A percentile compares a stretch with the other conserved stretches of the same genome.
phyloP scores from a whole-genome alignment of 2,113 vertebrate species.

The Scophthalmus maximus region DNA sequence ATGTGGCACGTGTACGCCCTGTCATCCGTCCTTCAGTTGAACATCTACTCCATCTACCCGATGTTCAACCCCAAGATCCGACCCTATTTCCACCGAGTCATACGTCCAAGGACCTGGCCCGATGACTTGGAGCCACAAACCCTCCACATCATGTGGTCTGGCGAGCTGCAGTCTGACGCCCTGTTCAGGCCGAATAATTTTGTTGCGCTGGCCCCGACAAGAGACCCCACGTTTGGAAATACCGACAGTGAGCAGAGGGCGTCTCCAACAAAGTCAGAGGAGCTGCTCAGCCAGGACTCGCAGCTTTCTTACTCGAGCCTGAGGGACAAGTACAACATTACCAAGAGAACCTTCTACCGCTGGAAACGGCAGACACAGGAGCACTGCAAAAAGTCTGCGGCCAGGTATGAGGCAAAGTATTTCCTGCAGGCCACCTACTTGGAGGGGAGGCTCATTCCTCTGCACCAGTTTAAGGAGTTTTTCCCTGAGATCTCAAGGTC shows the following conservation, averaged over 20 bases:
- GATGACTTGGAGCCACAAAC: slow-evolving; percentile 80
- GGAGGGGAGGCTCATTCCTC: slow-evolving; percentile 88
- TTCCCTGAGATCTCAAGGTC: slow-evolving; percentile 96
- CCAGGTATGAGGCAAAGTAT: slow-evolving; percentile 93
- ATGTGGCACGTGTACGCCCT: slow-evolving; percentile 97
- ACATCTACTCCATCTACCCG: slow-evolving; percentile 96
- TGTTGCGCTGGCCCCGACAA: slow-evolving; percentile 87
- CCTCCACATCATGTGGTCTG: slow-evolving; percentile 96
- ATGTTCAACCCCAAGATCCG: slow-evolving; percentile 96
- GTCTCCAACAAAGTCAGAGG: slow-evolving; percentile 79
- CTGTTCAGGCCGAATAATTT: slow-evolving; percentile 91
- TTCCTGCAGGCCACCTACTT: slow-evolving; percentile 91
- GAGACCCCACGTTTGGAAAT: slow-evolving; percentile 72
- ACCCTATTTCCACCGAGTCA: slow-evolving; percentile 93
- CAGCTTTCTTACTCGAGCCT: slow-evolving; percentile 88
- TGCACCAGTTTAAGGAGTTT: slow-evolving; percentile 91
- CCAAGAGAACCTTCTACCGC: slow-evolving; percentile 95
- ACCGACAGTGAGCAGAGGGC: slow-evolving; percentile 51
- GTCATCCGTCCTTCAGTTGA: slow-evolving; percentile 89
- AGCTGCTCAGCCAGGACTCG: slow-evolving; percentile 82
- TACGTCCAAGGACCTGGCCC: slow-evolving; percentile 85
- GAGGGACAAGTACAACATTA: slow-evolving; percentile 89
- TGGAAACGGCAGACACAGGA: slow-evolving; percentile 94
- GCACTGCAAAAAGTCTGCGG: slow-evolving; percentile 88
- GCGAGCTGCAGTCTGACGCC: slow-evolving; percentile 84